Evolutionary conservation across 2,888 invertebrate genomes (phyloP), one percentile per base, ranked within the genome.

Genomic region (Heliconius sara): DNA sequence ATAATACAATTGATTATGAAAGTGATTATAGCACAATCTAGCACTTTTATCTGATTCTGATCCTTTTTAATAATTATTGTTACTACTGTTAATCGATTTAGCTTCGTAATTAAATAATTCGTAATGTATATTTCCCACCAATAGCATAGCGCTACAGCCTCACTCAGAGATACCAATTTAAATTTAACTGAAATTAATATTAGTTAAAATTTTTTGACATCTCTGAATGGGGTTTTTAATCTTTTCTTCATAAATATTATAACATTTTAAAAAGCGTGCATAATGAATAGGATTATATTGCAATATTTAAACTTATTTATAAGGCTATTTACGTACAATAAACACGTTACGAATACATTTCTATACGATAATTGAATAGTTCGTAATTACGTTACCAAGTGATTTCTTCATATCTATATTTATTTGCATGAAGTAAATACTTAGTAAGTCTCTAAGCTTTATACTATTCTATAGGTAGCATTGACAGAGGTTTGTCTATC

Each of bases 311-410:
- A 34, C n/a, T 73, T 73, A 60, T 73, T 57, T 73, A 71, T 71
- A 72, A 68, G 72, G 22, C 27, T 57, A 34, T 27, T 27, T 34
- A 73, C 13, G 13, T 34, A 73, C 73, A 60, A 60, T 73, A 60
- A 60, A 10, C 57, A 60, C 12, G 25, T 73, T 60, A 73, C 57
- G 34, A 72, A 60, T 73, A 73, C 16, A 34, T 73, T 73, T 73
- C 16, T 39, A 73, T 60, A 60, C 16, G 16, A 5, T 73, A 73
- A 52, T 57, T n/a, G n/a, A 34, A 60, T 60, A 60, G 39, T 60
- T n/a, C 9, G 30, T 72, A 73, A 73, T 70, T 73, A 73, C 57
- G 73, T 73, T 73, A 73, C 73, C 73, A 73, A 73, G 34, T 43
- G 34, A 39, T 34, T 73, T 73, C 2, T 39, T 60, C 60, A 60